Evolutionary conservation across 2,888 invertebrate species (phyloP).

Genomic region (Dinocampus coccinellae): DNA sequence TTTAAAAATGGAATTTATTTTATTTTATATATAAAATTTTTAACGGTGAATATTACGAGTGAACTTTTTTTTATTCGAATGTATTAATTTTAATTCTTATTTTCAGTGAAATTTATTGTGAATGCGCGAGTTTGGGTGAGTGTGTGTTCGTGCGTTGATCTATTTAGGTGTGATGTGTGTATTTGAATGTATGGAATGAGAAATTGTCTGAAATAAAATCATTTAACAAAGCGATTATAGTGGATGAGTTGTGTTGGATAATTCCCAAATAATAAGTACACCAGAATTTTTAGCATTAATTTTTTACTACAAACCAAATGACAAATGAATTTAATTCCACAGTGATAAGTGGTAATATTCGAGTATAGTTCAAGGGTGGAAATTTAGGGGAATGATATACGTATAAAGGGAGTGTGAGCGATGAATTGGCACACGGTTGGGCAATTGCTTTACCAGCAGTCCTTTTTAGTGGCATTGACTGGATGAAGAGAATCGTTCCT

Average conservation of each 20-base stretch:
- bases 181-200: not conserved
- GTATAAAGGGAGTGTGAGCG: slow-evolving; percentile 24
- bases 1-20: not conserved
- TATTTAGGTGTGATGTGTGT: not conserved
- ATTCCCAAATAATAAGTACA: not conserved
- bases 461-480: slow-evolving; percentile 40
- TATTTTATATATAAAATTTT: not conserved
- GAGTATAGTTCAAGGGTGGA: not conserved
- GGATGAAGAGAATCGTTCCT: slow-evolving; percentile 49
- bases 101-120: not conserved
- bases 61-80: not conserved
- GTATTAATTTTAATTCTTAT: not conserved
- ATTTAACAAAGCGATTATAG: not conserved
- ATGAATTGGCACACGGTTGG: slow-evolving; percentile 43
- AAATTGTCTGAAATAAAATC: not conserved
- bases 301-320: no score
- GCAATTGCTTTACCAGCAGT: slow-evolving; percentile 33
- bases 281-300: no score
- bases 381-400: slow-evolving; percentile 9
- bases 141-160: not conserved
- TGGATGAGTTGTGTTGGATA: not conserved
- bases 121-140: not conserved
- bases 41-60: not conserved
- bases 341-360: not conserved
- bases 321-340: not conserved